phyloP scores from a whole-genome alignment of 2,888 invertebrate genomes.

The Pseudococcus longispinus region DNA sequence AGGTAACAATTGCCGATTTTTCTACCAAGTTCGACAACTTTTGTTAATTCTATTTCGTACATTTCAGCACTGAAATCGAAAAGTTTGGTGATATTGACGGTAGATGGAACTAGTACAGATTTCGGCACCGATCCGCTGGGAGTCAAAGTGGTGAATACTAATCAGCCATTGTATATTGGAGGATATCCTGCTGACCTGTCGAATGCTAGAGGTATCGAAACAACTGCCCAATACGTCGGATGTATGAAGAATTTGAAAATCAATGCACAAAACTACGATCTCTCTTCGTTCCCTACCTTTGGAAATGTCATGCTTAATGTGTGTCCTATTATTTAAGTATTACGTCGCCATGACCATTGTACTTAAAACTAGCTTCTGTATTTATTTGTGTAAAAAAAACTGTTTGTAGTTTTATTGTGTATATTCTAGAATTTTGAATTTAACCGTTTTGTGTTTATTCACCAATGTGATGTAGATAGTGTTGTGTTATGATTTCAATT shows the following conservation, averaged over 20 bases:
- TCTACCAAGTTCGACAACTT: not conserved
- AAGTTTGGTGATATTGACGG: slow-evolving; percentile 85
- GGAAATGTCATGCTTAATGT: slow-evolving; percentile 79
- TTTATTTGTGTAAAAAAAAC: not conserved
- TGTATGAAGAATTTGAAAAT: slow-evolving; percentile 78
- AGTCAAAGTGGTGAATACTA: slow-evolving; percentile 77
- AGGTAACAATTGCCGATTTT: slow-evolving; percentile 64
- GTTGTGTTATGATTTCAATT: not conserved
- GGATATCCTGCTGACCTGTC: slow-evolving; percentile 73
- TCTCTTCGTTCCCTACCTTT: slow-evolving; percentile 70
- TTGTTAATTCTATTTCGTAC: slow-evolving; percentile 24
- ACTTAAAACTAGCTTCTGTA: not conserved
- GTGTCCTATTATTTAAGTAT: slow-evolving; percentile 76
- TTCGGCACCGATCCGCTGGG: slow-evolving; percentile 71
- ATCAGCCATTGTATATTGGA: slow-evolving; percentile 87
- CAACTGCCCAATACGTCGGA: slow-evolving; percentile 75
- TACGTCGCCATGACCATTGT: too few species aligned
- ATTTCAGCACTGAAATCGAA: slow-evolving; percentile 82
- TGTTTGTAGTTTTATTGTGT: not conserved
- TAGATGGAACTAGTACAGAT: slow-evolving; percentile 74
- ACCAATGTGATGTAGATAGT: not conserved
- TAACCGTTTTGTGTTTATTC: not conserved
- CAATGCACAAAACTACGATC: slow-evolving; percentile 67
- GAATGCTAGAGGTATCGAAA: slow-evolving; percentile 71
- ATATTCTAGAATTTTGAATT: not conserved